phyloP scores from a whole-genome alignment of 2,797 vertebrate species.

The Setipinna tenuifilis region DNA sequence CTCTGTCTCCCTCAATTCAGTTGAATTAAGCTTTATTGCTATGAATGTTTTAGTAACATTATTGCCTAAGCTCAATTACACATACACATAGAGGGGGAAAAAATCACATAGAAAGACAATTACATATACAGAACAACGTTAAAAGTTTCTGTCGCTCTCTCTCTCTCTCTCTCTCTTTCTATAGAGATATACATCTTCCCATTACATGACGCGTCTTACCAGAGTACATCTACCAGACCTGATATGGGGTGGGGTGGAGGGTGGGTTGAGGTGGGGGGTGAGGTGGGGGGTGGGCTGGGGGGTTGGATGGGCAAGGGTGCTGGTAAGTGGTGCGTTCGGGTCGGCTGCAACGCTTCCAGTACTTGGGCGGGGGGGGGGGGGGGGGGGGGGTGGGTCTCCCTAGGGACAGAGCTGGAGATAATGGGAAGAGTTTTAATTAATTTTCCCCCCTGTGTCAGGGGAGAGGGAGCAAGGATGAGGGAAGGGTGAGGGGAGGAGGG shows the following conservation, averaged over 20 bases:
- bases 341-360: constrained; percentile 49
- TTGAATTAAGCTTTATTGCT: too few relatives aligned
- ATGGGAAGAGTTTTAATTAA: constrained; percentile 52
- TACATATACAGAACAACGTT: too few relatives aligned
- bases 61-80: too few relatives aligned
- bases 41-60: too few relatives aligned
- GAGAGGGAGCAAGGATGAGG: constrained; percentile 27
- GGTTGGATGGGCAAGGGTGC: constrained; percentile 12
- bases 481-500: background rate
- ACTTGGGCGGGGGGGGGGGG: constrained; percentile 47
- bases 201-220: background rate
- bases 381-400: constrained; percentile 48
- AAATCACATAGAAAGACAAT: too few relatives aligned
- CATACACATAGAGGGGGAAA: too few relatives aligned
- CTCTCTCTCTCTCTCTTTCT: background rate
- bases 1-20: background rate
- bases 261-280: constrained; percentile 50
- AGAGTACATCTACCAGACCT: background rate
- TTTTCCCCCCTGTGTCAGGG: constrained; percentile 37
- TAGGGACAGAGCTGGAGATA: constrained; percentile 36
- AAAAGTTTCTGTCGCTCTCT: background rate
- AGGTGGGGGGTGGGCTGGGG: constrained; percentile 57
- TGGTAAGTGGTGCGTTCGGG: background rate
- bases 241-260: too few relatives aligned
- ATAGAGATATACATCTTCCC: constrained; percentile 1